Conservation (phyloP, 2,888 invertebrate genomes). For the Papilio demoleus region DNA sequence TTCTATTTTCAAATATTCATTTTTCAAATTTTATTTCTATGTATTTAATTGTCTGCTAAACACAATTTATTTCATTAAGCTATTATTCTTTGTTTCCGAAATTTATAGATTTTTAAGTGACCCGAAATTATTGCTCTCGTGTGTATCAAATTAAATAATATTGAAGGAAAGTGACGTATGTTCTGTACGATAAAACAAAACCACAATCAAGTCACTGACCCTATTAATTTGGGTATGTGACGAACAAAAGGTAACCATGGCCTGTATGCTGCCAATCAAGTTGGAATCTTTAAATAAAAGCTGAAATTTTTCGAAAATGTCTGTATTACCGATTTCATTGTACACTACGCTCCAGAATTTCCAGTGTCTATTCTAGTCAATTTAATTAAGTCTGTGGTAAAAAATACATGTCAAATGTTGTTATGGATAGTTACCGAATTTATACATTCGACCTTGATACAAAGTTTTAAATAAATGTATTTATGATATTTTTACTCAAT, state of each 20-base stretch:
- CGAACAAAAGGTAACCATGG: neutral
- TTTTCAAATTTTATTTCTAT: no score
- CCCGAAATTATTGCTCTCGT: no score
- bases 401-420: no score
- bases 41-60: no score
- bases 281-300: neutral
- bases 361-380: neutral
- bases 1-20: no score
- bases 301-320: neutral
- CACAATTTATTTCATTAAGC: no score
- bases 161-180: neutral
- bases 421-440: neutral
- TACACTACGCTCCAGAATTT: neutral
- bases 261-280: neutral
- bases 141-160: no score
- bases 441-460: neutral
- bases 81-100: no score
- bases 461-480: neutral
- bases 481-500: no score
- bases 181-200: neutral
- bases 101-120: no score
- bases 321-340: no score
- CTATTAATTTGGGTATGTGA: conserved; percentile 1
- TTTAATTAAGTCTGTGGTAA: neutral
- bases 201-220: conserved; percentile 5